phyloP scores from a whole-genome alignment of 2,797 vertebrate species.

The Rhincodon typus region DNA sequence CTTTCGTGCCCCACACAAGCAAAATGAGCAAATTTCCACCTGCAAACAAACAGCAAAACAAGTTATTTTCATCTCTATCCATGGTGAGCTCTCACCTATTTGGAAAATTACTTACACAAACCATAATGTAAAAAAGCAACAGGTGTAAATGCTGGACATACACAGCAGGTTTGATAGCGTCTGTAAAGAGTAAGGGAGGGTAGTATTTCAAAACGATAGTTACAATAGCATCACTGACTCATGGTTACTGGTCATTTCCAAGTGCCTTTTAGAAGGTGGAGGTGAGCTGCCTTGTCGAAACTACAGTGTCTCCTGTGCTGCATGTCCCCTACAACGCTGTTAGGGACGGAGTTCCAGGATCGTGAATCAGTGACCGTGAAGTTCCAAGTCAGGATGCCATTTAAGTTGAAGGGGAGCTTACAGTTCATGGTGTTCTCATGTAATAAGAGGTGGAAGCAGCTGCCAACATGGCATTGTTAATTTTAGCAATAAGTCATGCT shows the following conservation, averaged over 20 bases:
- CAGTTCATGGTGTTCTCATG: neutral
- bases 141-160: neutral
- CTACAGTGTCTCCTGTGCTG: neutral
- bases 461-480: neutral
- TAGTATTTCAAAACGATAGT: neutral
- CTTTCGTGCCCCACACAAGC: slow-evolving; percentile 70
- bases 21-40: slow-evolving; percentile 82
- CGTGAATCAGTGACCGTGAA: neutral
- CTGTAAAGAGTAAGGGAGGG: neutral
- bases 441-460: neutral
- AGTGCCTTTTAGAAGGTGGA: neutral
- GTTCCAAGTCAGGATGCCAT: neutral
- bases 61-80: neutral
- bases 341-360: neutral
- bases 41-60: slow-evolving; percentile 47
- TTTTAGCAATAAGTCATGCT: neutral
- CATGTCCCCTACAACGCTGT: neutral
- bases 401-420: no score
- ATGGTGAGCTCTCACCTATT: neutral
- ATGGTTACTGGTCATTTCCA: neutral
- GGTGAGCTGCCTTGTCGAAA: neutral
- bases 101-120: neutral
- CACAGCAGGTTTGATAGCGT: neutral
- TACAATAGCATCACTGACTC: neutral
- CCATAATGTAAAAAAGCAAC: neutral